Percentiles rank a stretch among this genome's conserved stretches.
These are phyloP conservation scores for Chaenocephalus aceratus DNA, from an alignment of 2,113 vertebrate genomes.

Conservation along the genomic window DNA sequence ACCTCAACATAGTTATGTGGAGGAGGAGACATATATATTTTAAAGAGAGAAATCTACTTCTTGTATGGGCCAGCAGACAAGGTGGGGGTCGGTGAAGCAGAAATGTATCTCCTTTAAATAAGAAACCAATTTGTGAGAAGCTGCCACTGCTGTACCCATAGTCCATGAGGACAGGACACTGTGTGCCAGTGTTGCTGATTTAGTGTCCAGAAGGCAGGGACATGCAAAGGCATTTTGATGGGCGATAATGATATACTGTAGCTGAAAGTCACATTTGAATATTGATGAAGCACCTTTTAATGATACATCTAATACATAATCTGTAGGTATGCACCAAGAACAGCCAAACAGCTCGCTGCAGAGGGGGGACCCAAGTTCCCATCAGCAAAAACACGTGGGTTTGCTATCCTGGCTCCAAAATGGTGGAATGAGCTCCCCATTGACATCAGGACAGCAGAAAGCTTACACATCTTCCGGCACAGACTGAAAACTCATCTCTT, in stretches of 20 bases:
- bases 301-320: background rate
- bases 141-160: background rate
- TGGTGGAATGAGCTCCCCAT: too few relatives aligned
- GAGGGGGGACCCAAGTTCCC: too few relatives aligned
- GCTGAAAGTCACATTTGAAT: conserved; percentile 3
- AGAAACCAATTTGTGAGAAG: background rate
- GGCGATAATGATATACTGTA: background rate
- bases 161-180: background rate
- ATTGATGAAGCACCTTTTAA: background rate
- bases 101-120: background rate
- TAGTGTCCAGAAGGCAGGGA: background rate
- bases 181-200: background rate
- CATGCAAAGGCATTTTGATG: conserved; percentile 4
- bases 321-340: background rate
- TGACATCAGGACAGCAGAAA: too few relatives aligned
- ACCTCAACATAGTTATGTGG: background rate
- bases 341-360: too few relatives aligned
- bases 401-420: too few relatives aligned
- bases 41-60: background rate
- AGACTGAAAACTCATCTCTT: too few relatives aligned
- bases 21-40: background rate
- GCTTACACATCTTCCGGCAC: too few relatives aligned
- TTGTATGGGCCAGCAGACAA: background rate
- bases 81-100: background rate
- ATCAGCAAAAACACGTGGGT: too few relatives aligned